Percentiles rank a stretch among this genome's conserved stretches.
Evolutionary conservation across 2,113 vertebrate genomes (phyloP).

Genomic region (Lasiurus borealis): DNA sequence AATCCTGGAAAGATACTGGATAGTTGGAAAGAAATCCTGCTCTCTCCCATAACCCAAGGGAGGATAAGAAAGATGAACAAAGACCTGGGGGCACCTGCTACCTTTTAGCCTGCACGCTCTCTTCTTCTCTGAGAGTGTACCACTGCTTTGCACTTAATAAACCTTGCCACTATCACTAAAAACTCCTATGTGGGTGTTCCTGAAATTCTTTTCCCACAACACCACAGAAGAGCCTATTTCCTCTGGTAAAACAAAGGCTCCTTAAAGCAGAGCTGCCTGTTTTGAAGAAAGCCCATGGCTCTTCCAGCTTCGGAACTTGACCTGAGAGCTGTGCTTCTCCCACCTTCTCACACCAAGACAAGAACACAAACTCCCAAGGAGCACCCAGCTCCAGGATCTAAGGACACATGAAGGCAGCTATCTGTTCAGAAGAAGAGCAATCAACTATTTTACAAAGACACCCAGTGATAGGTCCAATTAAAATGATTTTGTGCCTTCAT

Average conservation of each 20-base stretch:
- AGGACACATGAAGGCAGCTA: constrained; percentile 58
- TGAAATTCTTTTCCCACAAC: neutral
- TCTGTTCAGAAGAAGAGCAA: constrained; percentile 72
- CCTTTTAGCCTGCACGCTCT: neutral
- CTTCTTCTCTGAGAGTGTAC: neutral
- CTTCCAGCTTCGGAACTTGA: no score
- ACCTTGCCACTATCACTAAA: neutral
- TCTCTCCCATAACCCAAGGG: neutral
- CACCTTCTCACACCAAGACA: neutral
- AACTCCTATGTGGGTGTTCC: neutral
- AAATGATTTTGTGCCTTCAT: constrained; percentile 79
- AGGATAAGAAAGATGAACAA: neutral
- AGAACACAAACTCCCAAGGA: neutral
- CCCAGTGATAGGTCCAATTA: constrained; percentile 78
- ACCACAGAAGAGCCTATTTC: neutral
- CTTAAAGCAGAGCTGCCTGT: neutral
- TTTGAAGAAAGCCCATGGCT: neutral
- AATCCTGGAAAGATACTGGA: neutral
- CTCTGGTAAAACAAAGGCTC: neutral
- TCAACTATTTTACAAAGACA: constrained; percentile 74
- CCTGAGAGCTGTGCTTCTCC: neutral
- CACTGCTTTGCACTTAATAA: neutral
- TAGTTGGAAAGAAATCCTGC: neutral
- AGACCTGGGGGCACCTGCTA: neutral
- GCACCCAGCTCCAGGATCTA: neutral